Conservation (phyloP, 2,113 vertebrate species). For the Oreochromis tanganicae region DNA sequence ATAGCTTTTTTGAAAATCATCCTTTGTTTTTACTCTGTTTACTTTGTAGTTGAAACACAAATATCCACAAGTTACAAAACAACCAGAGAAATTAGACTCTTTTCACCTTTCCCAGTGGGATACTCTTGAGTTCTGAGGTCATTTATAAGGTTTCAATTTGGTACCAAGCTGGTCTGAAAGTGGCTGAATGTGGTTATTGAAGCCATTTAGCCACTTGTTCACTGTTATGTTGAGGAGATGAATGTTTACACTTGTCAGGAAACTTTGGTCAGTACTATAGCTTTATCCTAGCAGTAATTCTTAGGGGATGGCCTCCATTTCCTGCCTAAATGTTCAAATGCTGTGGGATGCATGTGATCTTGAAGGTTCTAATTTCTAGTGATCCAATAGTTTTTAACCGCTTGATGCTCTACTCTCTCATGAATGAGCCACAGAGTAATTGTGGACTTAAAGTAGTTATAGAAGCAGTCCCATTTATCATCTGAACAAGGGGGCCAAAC, state of each 20-base stretch:
- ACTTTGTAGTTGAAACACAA: not conserved
- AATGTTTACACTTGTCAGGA: not conserved
- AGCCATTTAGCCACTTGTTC: not conserved
- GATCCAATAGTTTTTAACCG: slow-evolving; percentile 18
- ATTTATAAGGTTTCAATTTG: not conserved
- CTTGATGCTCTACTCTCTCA: not conserved
- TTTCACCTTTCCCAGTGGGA: not conserved
- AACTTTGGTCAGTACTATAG: not conserved
- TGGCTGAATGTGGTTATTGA: not conserved
- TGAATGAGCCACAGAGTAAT: not conserved
- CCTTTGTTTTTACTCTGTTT: not conserved
- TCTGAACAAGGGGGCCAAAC: not conserved
- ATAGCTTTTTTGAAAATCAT: not conserved
- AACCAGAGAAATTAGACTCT: not conserved
- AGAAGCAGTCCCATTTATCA: not conserved
- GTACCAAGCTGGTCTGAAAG: not conserved
- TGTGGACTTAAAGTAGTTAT: not conserved
- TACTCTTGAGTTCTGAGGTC: not conserved
- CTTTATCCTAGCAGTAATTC: slow-evolving; percentile 12
- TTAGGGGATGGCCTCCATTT: not conserved
- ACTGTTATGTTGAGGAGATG: not conserved
- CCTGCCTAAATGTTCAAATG: slow-evolving; percentile 15
- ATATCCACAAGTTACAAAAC: not conserved
- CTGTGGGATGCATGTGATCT: not conserved
- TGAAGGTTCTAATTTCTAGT: not conserved